Evolutionary conservation across 2,888 invertebrate species (phyloP), one percentile per base, ranked within the genome.

Genomic region (Cynaeus angustus): DNA sequence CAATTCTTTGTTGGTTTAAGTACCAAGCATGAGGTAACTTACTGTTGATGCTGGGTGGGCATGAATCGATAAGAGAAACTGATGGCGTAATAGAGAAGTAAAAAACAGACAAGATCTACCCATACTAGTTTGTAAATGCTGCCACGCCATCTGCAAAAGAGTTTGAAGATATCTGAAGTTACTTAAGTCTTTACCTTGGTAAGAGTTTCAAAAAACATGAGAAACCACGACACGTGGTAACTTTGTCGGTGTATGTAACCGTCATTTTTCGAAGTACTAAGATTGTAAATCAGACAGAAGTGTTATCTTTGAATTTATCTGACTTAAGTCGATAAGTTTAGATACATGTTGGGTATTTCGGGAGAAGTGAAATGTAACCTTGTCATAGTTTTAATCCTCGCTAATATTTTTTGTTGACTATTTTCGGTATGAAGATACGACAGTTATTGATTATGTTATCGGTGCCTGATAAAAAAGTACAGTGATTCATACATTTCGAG

Each of bases 71-170:
- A 97, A 1, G 90, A 86, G 73, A 94, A 84, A 84, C 93, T 95
- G 73, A 97, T 88, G 43, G 88, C 80, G 81, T 95, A 95, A 84
- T 96, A 97, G 62, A 93, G 83, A 33, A 89, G 85, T 71, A 95
- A 88, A 83, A 95, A 97, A 59, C 94, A 88, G 26, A 94, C 81
- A 61, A 97, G 88, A 84, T 97, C 97, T 75, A 94, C 88, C 96
- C 96, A 97, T 72, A 97, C 93, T 76, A 97, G 86, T 86, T 97
- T 97, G 90, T 97, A 97, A 79, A 97, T 94, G 83, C 97, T 97
- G 45, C 97, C 97, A 75, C 91, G 91, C 97, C 97, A 97, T 88
- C 96, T 96, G 61, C 14, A 78, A 78, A 52, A 66, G 45, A 68
- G 72, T 68, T 33, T 33, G 33, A 9, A 6, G n/a, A 6, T 9